Conservation (phyloP, 1,140 invertebrate species). For the Spodoptera frugiperda region DNA sequence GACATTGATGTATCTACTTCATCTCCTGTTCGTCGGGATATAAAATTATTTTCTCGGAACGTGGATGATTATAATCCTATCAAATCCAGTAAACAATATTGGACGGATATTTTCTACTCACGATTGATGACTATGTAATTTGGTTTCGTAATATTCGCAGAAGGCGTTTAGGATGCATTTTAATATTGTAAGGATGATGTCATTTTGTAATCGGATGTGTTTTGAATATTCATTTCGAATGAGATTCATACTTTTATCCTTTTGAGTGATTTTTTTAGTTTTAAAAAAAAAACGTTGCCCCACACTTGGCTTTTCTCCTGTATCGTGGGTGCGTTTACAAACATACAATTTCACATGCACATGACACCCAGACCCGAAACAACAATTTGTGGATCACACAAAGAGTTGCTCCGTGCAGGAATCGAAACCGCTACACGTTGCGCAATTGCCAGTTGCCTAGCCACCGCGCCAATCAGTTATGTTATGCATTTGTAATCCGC, state of each 20-base stretch:
- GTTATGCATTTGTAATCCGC: too few species aligned
- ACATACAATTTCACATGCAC: too few species aligned
- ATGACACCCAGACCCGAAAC: too few species aligned
- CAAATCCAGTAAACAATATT: slow-evolving; percentile 25
- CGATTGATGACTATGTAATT: slow-evolving; percentile 21
- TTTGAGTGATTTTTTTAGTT: not conserved
- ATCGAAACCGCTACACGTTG: too few species aligned
- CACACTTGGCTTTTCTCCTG: too few species aligned
- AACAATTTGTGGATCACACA: too few species aligned
- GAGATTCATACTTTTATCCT: not conserved
- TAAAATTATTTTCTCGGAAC: slow-evolving; percentile 27
- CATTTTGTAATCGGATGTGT: not conserved
- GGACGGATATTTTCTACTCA: slow-evolving; percentile 5
- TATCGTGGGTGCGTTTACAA: too few species aligned
- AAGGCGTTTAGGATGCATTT: slow-evolving; percentile 12
- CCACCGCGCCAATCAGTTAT: too few species aligned
- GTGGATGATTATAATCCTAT: slow-evolving; percentile 30
- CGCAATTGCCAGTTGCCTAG: too few species aligned
- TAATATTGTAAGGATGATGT: not conserved
- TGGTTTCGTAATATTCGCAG: slow-evolving; percentile 16
- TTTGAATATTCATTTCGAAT: not conserved
- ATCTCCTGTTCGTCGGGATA: slow-evolving; percentile 27
- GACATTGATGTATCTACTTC: slow-evolving; percentile 44
- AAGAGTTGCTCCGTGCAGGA: too few species aligned
- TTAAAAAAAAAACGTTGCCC: too few species aligned